These are phyloP conservation scores for Tipula lateralis DNA, from an alignment of 2,888 invertebrate species.

Conservation along the genomic window DNA sequence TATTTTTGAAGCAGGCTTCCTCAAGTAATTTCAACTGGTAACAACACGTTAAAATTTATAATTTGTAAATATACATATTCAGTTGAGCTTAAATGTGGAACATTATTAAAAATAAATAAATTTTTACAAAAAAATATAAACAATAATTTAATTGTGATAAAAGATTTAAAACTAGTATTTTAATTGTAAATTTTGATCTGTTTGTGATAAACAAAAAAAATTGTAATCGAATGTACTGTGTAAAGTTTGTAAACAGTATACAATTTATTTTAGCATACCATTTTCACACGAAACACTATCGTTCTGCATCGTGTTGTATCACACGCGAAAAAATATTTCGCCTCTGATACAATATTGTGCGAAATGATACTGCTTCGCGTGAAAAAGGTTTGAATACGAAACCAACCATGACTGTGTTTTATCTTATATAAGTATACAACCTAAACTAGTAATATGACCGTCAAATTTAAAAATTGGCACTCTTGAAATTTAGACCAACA, in stretches of 20 bases:
- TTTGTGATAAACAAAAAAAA: neutral
- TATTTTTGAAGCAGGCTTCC: neutral
- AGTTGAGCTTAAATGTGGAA: slow-evolving; percentile 26
- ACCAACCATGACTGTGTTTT: neutral
- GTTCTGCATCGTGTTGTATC: neutral
- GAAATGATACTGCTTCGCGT: neutral
- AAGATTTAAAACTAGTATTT: slow-evolving; percentile 1
- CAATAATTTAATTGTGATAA: neutral
- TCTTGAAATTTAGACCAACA: neutral
- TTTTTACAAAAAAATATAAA: neutral
- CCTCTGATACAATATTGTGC: neutral
- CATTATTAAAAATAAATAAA: slow-evolving; percentile 28
- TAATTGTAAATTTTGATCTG: slow-evolving; percentile 9
- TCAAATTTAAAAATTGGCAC: neutral
- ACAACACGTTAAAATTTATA: neutral
- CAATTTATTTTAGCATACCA: neutral
- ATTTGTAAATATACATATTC: neutral
- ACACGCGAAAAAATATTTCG: neutral
- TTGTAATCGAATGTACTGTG: neutral
- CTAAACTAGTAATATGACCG: neutral
- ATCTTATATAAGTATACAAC: neutral
- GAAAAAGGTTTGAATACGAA: neutral
- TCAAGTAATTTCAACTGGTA: slow-evolving; percentile 4
- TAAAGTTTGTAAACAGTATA: neutral
- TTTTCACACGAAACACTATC: neutral